Evolutionary conservation across 2,888 invertebrate genomes (phyloP), one percentile per base, ranked within the genome.

Genomic region (Suillia variegata): DNA sequence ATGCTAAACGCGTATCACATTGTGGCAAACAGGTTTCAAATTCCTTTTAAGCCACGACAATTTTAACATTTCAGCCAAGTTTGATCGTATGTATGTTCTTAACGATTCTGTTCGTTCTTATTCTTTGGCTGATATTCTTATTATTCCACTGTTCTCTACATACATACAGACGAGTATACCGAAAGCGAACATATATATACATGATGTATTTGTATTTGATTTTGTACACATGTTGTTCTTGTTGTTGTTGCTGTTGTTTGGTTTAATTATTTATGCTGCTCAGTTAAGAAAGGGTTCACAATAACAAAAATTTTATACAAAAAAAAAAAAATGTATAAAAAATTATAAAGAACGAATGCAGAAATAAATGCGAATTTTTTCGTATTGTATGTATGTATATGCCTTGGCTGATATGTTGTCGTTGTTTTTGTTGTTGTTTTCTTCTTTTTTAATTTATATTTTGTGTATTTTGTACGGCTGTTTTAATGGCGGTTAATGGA

Each of bases 401-500:
- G 10, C 26, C 26, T 6, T 26, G 26, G 8, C 20, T 38, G n/a
- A 38, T 8, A 13, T 38, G 38, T 56, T 49, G 49, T 50, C 33
- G 34, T 53, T 56, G 8, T 20, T 56, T n/a, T n/a, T n/a, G n/a
- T n/a, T n/a, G n/a, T n/a, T n/a, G n/a, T n/a, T n/a, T n/a, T n/a
- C n/a, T n/a, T n/a, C n/a, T n/a, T n/a, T 8, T 22, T 42, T n/a
- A 26, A 17, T 12, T 51, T 56, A 18, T 21, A 42, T 12, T 20
- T 18, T 17, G 12, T 21, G n/a, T 22, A 22, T 20, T 58, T 54
- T 31, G 54, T 34, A 59, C 59, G n/a, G n/a, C 58, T 55, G 57
- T 56, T 71, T 75, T 79, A 78, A 78, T 78, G 78, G 75, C 79
- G 79, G 80, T 79, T 80, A 80, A 79, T 80, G 77, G 80, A 80